phyloP scores from a whole-genome alignment of 2,113 vertebrate genomes.

The Callorhinus ursinus region DNA sequence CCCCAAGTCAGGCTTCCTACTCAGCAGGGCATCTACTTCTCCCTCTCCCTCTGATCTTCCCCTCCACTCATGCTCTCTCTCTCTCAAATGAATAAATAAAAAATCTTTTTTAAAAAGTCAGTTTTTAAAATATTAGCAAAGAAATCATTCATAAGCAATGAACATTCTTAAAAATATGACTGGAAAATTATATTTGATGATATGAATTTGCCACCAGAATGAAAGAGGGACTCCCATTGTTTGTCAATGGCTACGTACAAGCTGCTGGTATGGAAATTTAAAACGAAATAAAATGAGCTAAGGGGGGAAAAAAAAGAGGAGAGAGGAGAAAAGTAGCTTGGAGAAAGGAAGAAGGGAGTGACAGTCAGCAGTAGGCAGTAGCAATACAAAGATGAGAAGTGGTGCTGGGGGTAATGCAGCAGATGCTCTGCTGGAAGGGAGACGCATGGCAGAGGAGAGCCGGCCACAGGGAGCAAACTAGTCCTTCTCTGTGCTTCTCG shows the following conservation, averaged over 20 bases:
- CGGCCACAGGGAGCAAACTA: background rate
- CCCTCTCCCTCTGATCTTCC: background rate
- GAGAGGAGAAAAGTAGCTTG: background rate
- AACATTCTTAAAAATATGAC: background rate
- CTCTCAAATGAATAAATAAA: background rate
- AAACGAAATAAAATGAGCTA: background rate
- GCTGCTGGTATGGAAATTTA: slow-evolving; percentile 26
- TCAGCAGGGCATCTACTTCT: background rate
- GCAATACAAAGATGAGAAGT: background rate
- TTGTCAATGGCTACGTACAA: background rate
- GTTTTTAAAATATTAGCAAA: background rate
- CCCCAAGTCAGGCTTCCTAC: background rate
- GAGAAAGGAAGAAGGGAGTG: background rate
- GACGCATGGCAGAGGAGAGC: background rate
- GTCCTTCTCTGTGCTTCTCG: background rate
- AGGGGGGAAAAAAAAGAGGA: background rate
- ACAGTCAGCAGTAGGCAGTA: background rate
- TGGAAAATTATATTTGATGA: slow-evolving; percentile 24
- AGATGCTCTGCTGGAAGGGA: background rate
- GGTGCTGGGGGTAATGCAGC: rapidly evolving
- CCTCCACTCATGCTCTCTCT: background rate
- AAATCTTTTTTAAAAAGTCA: background rate
- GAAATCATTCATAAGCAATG: background rate
- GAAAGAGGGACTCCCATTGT: background rate
- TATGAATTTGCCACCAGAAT: background rate